Conservation (phyloP, 2,113 vertebrate genomes). For the Colius striatus region DNA sequence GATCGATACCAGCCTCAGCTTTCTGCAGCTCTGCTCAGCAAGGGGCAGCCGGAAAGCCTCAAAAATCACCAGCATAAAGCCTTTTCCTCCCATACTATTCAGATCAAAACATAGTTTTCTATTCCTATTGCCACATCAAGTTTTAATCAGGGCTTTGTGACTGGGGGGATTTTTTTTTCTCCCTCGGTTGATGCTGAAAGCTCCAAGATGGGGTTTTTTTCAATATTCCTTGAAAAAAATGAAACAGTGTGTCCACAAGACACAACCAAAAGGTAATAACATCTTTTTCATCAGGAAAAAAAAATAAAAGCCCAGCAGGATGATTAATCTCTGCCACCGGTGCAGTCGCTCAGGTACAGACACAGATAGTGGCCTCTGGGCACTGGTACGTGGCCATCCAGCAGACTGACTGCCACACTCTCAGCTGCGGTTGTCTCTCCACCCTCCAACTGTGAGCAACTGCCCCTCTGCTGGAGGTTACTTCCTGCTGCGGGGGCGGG, state of each 20-base stretch:
- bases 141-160: background rate
- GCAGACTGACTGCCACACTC: background rate
- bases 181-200: background rate
- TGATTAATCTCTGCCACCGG: background rate
- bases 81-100: background rate
- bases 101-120: background rate
- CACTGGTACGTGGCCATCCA: rapidly evolving
- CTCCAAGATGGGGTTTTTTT: background rate
- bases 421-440: background rate
- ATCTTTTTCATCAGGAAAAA: background rate
- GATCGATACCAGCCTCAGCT: background rate
- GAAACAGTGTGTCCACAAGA: background rate
- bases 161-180: background rate
- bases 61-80: background rate
- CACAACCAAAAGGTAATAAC: background rate
- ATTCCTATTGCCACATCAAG: background rate
- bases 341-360: rapidly evolving
- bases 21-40: background rate
- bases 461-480: background rate
- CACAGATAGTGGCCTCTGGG: rapidly evolving
- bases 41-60: background rate
- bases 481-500: background rate
- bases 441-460: rapidly evolving
- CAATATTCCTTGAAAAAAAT: background rate
- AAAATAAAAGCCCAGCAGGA: background rate